Evolutionary conservation across 2,888 invertebrate species (phyloP).

Genomic region (Trissoscelio sp.): DNA sequence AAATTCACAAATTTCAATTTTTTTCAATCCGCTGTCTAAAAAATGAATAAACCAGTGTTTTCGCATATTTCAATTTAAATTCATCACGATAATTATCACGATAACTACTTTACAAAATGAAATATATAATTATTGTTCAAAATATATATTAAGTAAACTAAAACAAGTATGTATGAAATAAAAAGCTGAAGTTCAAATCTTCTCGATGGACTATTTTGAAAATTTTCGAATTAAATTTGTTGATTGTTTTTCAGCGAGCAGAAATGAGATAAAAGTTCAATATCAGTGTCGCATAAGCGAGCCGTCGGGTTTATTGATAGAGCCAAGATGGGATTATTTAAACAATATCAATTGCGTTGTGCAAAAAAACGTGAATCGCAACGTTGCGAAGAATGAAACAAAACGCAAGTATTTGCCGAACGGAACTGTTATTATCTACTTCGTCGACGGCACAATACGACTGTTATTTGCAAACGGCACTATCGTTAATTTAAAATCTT

Average conservation of each 20-base stretch:
- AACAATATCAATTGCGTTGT: slow-evolving; percentile 77
- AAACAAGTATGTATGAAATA: not conserved
- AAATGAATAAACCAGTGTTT: no score
- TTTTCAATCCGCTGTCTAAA: no score
- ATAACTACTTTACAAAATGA: no score
- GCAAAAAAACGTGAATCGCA: slow-evolving; percentile 75
- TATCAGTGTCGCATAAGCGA: slow-evolving; percentile 36
- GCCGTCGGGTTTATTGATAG: slow-evolving; percentile 35
- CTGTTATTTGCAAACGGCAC: slow-evolving; percentile 77
- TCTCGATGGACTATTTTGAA: no score
- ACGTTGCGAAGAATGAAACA: slow-evolving; percentile 67
- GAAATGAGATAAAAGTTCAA: not conserved
- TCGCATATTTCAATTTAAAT: no score
- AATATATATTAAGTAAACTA: no score
- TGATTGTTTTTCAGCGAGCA: not conserved
- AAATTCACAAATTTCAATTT: not conserved
- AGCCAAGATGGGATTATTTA: slow-evolving; percentile 69
- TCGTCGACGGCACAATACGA: slow-evolving; percentile 74
- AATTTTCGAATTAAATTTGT: not conserved
- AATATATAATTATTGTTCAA: no score
- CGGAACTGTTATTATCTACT: slow-evolving; percentile 79
- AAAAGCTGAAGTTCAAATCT: not conserved
- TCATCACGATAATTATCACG: no score
- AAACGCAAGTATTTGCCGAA: slow-evolving; percentile 78
- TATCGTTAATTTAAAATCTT: slow-evolving; percentile 72